Conservation (phyloP, 92 coral and sea anemone species). For the Virgularia gustaviana region DNA sequence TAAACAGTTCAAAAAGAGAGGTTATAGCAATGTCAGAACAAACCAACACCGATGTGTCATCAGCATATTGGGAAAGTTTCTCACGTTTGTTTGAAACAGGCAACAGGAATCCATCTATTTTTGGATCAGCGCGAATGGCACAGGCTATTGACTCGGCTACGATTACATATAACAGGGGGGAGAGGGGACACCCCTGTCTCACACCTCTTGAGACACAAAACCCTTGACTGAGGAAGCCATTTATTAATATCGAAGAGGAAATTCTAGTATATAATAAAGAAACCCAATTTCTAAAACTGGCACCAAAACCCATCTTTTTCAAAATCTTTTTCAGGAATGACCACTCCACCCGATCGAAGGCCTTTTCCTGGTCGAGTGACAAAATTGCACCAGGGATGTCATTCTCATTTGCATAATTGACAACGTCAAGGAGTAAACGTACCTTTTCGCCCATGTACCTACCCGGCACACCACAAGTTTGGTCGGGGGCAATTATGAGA, state of each 20-base stretch:
- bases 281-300: background rate
- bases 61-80: background rate
- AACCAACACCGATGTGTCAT: background rate
- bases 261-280: background rate
- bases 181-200: background rate
- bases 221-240: background rate
- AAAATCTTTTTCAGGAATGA: background rate
- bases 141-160: background rate
- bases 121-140: background rate
- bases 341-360: background rate
- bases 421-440: background rate
- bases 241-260: background rate
- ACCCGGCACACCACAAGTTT: background rate
- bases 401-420: background rate
- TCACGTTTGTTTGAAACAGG: background rate
- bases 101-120: background rate
- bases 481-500: background rate
- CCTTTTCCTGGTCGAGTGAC: background rate
- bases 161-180: background rate
- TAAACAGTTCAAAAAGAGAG: background rate
- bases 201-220: background rate
- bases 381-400: background rate
- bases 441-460: background rate
- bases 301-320: background rate
- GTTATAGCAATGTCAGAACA: background rate